Evolutionary conservation across 2,888 invertebrate genomes (phyloP).

Genomic region (Trachelus iudaicus): DNA sequence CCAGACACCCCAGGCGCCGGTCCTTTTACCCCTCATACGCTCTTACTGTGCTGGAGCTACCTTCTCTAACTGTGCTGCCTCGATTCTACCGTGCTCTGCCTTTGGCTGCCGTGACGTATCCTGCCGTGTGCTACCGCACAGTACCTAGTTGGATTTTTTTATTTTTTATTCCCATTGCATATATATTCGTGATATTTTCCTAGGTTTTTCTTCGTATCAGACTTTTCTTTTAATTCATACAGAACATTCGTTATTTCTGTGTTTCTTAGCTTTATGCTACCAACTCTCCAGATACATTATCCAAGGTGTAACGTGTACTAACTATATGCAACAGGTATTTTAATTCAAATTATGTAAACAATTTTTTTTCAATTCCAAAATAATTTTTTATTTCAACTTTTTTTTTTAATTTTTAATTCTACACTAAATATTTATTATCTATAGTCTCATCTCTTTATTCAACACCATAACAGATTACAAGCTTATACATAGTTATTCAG

Average conservation of each 20-base stretch:
- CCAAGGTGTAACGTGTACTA: not conserved
- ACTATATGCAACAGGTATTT: not conserved
- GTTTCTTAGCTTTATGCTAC: too few relatives aligned
- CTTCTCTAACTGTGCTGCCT: not conserved
- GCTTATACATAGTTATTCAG: not conserved
- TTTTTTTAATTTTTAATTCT: not conserved
- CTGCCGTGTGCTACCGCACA: not conserved
- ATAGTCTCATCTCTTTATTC: not conserved
- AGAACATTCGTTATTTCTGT: too few relatives aligned
- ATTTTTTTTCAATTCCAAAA: not conserved
- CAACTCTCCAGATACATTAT: not conserved
- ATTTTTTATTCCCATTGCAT: not conserved
- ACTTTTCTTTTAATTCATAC: not conserved
- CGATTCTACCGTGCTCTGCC: not conserved
- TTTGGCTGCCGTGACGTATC: not conserved
- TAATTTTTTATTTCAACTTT: too few relatives aligned
- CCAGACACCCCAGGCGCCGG: slow-evolving; percentile 46
- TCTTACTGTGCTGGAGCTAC: slow-evolving; percentile 38
- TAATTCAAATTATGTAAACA: not conserved
- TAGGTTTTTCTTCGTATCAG: not conserved
- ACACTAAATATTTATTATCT: not conserved
- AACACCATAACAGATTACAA: not conserved
- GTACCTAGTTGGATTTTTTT: not conserved
- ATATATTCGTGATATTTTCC: not conserved
- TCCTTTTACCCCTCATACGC: slow-evolving; percentile 65